Percentiles rank a stretch among this genome's conserved stretches.
These are phyloP conservation scores for Magallana nippona DNA, from an alignment of 2,888 invertebrate genomes.

Conservation along the genomic window DNA sequence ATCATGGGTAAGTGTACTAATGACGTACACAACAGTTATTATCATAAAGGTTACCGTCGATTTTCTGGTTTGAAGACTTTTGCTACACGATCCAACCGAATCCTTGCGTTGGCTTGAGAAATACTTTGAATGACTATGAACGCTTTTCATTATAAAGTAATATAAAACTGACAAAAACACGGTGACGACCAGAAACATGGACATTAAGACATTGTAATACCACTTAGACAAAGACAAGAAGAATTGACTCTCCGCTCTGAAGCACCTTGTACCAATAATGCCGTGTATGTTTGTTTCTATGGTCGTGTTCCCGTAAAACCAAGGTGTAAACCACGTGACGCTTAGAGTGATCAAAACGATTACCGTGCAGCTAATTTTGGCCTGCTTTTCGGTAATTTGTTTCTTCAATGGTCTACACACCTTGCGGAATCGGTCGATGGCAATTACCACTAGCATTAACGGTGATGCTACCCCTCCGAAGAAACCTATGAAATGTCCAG, in stretches of 20 bases:
- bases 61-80: constrained; percentile 43
- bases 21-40: constrained; percentile 42
- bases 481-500: constrained; percentile 51
- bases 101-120: constrained; percentile 17
- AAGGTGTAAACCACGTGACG: constrained; percentile 35
- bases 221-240: constrained; percentile 5
- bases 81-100: constrained; percentile 18
- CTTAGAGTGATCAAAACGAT: constrained; percentile 38
- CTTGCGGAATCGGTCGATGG: constrained; percentile 66
- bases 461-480: constrained; percentile 57
- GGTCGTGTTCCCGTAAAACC: constrained; percentile 42
- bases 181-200: constrained; percentile 39
- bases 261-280: constrained; percentile 33
- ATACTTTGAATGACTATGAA: constrained; percentile 39
- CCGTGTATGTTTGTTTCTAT: background rate
- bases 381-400: constrained; percentile 41
- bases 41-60: constrained; percentile 46
- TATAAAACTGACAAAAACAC: constrained; percentile 41
- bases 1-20: constrained; percentile 44
- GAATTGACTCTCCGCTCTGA: background rate
- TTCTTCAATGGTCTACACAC: constrained; percentile 63
- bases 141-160: constrained; percentile 43
- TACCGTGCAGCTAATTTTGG: constrained; percentile 34
- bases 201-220: constrained; percentile 41
- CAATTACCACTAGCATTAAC: constrained; percentile 62